Evolutionary conservation across 2,113 vertebrate species (phyloP), one percentile per base, ranked within the genome.

Genomic region (Solea solea): DNA sequence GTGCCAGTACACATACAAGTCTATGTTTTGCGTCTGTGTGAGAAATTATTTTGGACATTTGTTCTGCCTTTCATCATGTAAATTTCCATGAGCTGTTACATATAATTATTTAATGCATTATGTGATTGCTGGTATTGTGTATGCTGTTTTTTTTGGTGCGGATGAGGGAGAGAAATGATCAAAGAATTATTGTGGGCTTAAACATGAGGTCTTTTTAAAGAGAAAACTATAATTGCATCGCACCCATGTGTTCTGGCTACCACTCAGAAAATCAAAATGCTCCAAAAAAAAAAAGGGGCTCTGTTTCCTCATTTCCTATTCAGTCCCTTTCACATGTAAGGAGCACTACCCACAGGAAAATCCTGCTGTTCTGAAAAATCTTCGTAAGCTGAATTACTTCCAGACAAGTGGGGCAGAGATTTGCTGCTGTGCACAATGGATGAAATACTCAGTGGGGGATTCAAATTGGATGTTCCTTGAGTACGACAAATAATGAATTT

Each of bases 371-470:
- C 64, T 80, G 74, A 72, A 79, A 83, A 82, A 69, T 82, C 81
- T 79, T 83, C 78, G 69, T 80, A 76, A 88, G 75, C 79, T 78
- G 73, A 75, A 85, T 87, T 76, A 74, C 80, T 81, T 79, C 64
- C 80, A 89, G 82, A 82, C 84, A 86, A 82, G 82, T 73, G 80
- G 76, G 74, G 70, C 61, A 81, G 80, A 81, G 82, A 82, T 83
- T 87, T 86, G 68, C 76, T 64, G 82, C 87, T 74, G 80, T 74
- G 85, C 85, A 85, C 83, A 89, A 88, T 76, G 85, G 76, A 83
- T 85, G 82, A 83, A 86, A 81, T 76, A 66, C 65, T 85, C 78
- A 80, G 78, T 71, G 65, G 77, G 87, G 68, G 81, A 80, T 74
- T 52, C 11, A 44, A 82, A 85, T 84, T 45, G 85, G 74, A 81